phyloP scores from a whole-genome alignment of 2,888 invertebrate genomes.

The Dynastes maya region DNA sequence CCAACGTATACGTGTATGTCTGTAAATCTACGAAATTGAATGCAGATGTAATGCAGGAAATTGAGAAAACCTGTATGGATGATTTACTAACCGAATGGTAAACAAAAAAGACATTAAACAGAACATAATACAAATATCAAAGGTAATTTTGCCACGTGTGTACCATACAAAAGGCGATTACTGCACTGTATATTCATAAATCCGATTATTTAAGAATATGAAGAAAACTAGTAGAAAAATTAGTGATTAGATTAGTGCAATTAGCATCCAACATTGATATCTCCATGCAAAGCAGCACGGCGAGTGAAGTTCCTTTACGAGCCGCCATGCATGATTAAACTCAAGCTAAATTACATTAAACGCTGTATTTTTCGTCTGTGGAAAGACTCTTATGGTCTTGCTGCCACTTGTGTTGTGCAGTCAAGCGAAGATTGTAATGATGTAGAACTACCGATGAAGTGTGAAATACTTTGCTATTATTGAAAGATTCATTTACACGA shows the following conservation, averaged over 20 bases:
- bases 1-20: too few species aligned
- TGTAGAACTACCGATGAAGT: constrained; percentile 4
- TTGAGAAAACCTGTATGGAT: too few species aligned
- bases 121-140: too few species aligned
- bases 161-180: too few species aligned
- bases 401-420: constrained; percentile 7
- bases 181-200: too few species aligned
- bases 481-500: neutral
- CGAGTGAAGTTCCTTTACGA: constrained; percentile 26
- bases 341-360: constrained; percentile 45
- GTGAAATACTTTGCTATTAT: constrained; percentile 14
- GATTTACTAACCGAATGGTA: too few species aligned
- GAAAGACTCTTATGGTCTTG: neutral
- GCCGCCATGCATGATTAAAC: constrained; percentile 43
- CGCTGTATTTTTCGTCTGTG: constrained; percentile 23
- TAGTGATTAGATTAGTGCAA: constrained; percentile 43
- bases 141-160: too few species aligned
- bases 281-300: neutral
- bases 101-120: too few species aligned
- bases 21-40: too few species aligned
- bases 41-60: too few species aligned
- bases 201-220: too few species aligned
- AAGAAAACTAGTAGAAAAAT: constrained; percentile 2
- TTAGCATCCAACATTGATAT: constrained; percentile 44
- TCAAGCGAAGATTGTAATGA: neutral